phyloP scores from a whole-genome alignment of 2,888 invertebrate species.

The Drosophila paranaensis region DNA sequence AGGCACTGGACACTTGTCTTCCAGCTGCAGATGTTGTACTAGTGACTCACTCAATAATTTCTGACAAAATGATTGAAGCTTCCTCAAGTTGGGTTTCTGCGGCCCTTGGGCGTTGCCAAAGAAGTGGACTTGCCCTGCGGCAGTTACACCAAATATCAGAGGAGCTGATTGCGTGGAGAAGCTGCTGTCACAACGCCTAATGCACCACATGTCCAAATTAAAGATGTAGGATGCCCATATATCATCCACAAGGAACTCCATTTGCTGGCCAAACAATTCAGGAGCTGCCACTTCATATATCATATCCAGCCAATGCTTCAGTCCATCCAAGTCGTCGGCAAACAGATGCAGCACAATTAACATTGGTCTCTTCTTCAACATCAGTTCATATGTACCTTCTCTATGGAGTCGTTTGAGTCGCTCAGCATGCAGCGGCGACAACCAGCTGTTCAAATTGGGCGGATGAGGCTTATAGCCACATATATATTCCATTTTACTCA shows the following conservation, averaged over 20 bases:
- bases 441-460: slow-evolving; percentile 10
- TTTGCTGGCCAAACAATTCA: not conserved
- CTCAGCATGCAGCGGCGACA: slow-evolving; percentile 9
- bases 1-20: slow-evolving; percentile 19
- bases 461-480: slow-evolving; percentile 2
- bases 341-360: slow-evolving; percentile 48
- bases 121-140: slow-evolving; percentile 28
- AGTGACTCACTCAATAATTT: slow-evolving; percentile 27
- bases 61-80: slow-evolving; percentile 41
- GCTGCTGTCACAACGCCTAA: slow-evolving; percentile 17
- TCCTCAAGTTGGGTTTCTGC: slow-evolving; percentile 5
- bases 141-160: slow-evolving; percentile 34
- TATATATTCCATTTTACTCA: not conserved
- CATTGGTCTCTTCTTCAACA: slow-evolving; percentile 16
- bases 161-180: slow-evolving; percentile 19
- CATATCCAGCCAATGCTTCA: slow-evolving; percentile 38
- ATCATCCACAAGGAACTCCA: slow-evolving; percentile 37
- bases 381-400: not conserved
- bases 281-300: slow-evolving; percentile 35
- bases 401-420: slow-evolving; percentile 10
- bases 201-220: not conserved
- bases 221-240: slow-evolving; percentile 35
- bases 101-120: slow-evolving; percentile 35
- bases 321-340: slow-evolving; percentile 9
- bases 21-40: not conserved